Evolutionary conservation across 2,797 vertebrate species (phyloP), one percentile per base, ranked within the genome.

Genomic region (Brotogeris chrysoptera): DNA sequence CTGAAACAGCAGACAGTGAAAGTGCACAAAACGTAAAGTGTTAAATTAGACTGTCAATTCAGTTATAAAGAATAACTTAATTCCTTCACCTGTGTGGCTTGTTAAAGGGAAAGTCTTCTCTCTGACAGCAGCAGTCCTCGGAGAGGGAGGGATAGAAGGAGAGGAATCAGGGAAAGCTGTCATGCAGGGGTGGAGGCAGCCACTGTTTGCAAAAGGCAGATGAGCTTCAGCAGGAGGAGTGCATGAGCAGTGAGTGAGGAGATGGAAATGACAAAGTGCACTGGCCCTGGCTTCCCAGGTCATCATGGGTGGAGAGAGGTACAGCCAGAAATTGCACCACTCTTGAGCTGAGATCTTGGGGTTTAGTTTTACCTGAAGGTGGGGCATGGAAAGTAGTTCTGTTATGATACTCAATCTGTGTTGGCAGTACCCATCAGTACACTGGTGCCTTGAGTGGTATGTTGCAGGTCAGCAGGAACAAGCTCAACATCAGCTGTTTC

Each of bases 331-430:
- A 18, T 27, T 1, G 0, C 28, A 4, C 13, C 2, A 1, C 32
- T 32, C 34, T 10, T 11, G 13, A 13, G 1, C 17, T 3, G 34
- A 20, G 14, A 12, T 10, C 38, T 23, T 13, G 46, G 21, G 18
- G 0, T 72, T 82, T 28, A 0, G 24, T 50, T 50, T 50, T 52
- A 24, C 25, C 14, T 44, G 19, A 25, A 17, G 16, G 6, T 38
- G 39, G 11, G 28, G 8, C 36, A 2, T 2, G 7, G 46, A 6
- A 32, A 15, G 5, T 18, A 32, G 23, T 15, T 30, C 4, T 13
- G 0, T 46, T 41, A 1, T 13, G 15, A 1, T 4, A 0, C 5
- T 3, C 0, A 0, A 25, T 17, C 59, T 6, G 50, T 15, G 44
- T 6, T 0, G 1, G 52, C 27, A 32, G 17, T 9, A 8, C 7